Evolutionary conservation across 2,113 vertebrate genomes (phyloP), one percentile per base, ranked within the genome.

Genomic region (Macquaria australasica): DNA sequence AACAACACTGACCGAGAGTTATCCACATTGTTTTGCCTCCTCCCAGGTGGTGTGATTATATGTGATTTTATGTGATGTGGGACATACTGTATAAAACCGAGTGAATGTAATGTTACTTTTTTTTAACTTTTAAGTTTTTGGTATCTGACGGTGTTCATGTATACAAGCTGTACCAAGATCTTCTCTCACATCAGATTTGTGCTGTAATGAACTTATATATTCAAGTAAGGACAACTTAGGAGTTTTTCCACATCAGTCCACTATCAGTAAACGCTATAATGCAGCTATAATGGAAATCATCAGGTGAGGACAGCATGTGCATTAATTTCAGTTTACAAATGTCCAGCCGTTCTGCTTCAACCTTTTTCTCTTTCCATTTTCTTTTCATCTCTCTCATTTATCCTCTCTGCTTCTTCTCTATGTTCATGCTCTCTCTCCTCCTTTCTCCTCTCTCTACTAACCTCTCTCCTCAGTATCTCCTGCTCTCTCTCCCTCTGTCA

Each of bases 401-500:
- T 31, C 64, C n/a, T 23, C 10, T 66, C n/a, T 23, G 8, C 53
- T 34, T 58, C 21, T 56, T 43, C 10, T 55, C 50, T 23, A 21
- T 23, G 25, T 37, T 50, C 58, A 10, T 62, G 28, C 34, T 70
- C 25, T 48, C 34, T 31, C 43, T 28, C 23, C 45, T 16, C 8
- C 16, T 68, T 53, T 21, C 48, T 43, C 14, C 53, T 68, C 3
- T 60, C 41, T 51, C 0, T 48, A 18, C 72, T 60, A 60, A 34
- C 50, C 66, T 63, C 41, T 34, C 11, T 56, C 14, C 53, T 68
- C 3, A 45, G 20, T 64, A 45, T 60, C 41, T 51, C 10, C 0
- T 48, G 23, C 72, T 60, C 66, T 63, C 41, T 79, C 51, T 85
- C 63, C 31, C 83, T 68, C 56, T 82, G 74, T 87, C 84, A 85